Evolutionary conservation across 2,888 invertebrate genomes (phyloP), one percentile per base, ranked within the genome.

Genomic region (Mimachlamys varia): DNA sequence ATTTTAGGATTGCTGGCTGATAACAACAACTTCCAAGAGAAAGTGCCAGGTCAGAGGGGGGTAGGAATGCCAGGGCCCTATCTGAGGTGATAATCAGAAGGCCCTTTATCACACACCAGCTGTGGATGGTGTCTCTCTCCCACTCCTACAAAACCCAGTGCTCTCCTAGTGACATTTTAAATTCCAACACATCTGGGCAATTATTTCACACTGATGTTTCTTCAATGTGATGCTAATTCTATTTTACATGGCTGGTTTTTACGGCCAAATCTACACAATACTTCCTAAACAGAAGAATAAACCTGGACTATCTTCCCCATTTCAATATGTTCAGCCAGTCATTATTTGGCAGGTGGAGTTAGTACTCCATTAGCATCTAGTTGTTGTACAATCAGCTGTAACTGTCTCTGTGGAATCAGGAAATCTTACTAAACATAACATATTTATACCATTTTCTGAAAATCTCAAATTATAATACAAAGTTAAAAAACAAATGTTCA

Each of bases 181-280:
- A 76, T 62, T 62, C 62, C 19, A 62, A 62, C 17, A 76, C 76
- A 76, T 76, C 76, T 76, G 76, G 76, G 4, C 33, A 76, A 76
- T 76, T 76, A 76, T 33, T 76, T 76, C 33, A 76, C 19, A 27
- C 33, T 76, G 33, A 76, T 76, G 76, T 76, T 76, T 76, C 76
- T 76, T 53, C 13, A 27, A 76, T 76, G 22, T 76, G 76, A 76
- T 33, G 33, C 33, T 76, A 76, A 76, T 33, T 22, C 33, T 76
- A 76, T 76, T 76, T 76, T 76, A 76, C 33, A 76, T 33, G 33
- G 33, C 33, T 0, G 33, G 0, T 76, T 33, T 7, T 76, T 62
- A 53, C 13, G 53, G 7, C 15, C 50, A 50, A 50, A 12, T 7
- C 15, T 50, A 50, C 50, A 50, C 50, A 50, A 50, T 50, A 50